Conservation (phyloP, 2,797 vertebrate genomes). For the Coendou prehensilis region DNA sequence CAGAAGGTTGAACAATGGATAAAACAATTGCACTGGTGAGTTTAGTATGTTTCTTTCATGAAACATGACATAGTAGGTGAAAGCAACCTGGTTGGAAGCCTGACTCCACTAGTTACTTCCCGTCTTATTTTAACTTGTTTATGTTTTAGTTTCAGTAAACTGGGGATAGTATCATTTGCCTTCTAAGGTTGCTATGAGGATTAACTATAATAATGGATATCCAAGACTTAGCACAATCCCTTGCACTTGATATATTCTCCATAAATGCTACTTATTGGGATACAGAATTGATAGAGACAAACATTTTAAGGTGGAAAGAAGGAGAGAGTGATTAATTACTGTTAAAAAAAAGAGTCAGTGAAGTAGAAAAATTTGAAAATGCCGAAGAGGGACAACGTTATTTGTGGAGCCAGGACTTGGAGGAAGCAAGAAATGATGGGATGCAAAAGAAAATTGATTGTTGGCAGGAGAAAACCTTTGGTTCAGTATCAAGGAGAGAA, state of each 20-base stretch:
- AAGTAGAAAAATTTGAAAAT: not conserved
- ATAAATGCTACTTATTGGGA: not conserved
- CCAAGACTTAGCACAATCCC: not conserved
- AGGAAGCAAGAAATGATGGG: not conserved
- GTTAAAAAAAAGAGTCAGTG: not conserved
- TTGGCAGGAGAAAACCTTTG: conserved; percentile 26
- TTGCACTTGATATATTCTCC: not conserved
- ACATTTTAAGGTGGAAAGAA: not conserved
- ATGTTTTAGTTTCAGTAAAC: conserved; percentile 38
- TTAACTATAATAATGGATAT: not conserved
- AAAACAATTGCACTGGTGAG: not conserved
- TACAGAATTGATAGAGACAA: conserved; percentile 8
- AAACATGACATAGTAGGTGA: not conserved
- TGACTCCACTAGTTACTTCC: not conserved
- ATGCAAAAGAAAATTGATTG: not conserved
- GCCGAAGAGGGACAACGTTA: not conserved
- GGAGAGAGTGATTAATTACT: conserved; percentile 8
- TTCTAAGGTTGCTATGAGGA: not conserved
- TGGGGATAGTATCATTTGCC: not conserved
- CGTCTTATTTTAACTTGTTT: not conserved
- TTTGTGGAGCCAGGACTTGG: not conserved
- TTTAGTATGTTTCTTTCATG: not conserved
- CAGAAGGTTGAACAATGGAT: not conserved
- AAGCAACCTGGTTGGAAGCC: not conserved
- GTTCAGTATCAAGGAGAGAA: not conserved